Evolutionary conservation across 2,888 invertebrate species (phyloP), one percentile per base, ranked within the genome.

Genomic region (Parthenolecanium corni): DNA sequence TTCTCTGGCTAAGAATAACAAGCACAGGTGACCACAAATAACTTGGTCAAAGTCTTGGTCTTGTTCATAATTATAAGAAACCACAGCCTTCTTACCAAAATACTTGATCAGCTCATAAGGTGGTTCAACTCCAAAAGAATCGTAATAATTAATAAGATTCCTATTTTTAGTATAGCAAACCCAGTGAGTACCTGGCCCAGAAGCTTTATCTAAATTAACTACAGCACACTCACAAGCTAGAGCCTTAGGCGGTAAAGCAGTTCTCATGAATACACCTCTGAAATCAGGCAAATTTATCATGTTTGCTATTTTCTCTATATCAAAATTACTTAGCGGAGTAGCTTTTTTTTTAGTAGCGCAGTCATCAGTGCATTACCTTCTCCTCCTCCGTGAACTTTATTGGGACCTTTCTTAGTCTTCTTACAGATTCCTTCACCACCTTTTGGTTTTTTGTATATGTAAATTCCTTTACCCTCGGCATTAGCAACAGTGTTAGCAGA

Each of bases 231-330:
- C 54, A 54, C 40, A 40, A 21, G 14, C 40, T 42, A 16, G 18
- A 12, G 25, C 21, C 20, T 54, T 54, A 54, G 20, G 38, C 20
- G 54, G 40, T 40, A 54, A 18, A 40, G 38, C 40, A 54, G 38
- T 42, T 54, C 11, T 54, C 54, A 54, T 54, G 40, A 21, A 54
- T 20, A 54, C 54, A 20, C 54, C 54, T 54, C 40, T 54, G 38
- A 52, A 54, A 54, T 54, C 38, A 14, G 54, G 54, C 21, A 54
- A 18, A 18, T 4, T 18, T 52, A 52, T 25, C 31, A n/a, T 20
- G 23, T 52, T 52, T 52, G 36, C 54, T 18, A 40, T 40, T 24
- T 54, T 54, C 20, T 40, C 40, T 21, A 54, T 40, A 20, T 54
- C 54, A 11, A 54, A 40, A 40, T 54, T 18, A 40, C 20, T 40